Evolutionary conservation across 2,888 invertebrate species (phyloP).

Genomic region (Tiliacea aurago): DNA sequence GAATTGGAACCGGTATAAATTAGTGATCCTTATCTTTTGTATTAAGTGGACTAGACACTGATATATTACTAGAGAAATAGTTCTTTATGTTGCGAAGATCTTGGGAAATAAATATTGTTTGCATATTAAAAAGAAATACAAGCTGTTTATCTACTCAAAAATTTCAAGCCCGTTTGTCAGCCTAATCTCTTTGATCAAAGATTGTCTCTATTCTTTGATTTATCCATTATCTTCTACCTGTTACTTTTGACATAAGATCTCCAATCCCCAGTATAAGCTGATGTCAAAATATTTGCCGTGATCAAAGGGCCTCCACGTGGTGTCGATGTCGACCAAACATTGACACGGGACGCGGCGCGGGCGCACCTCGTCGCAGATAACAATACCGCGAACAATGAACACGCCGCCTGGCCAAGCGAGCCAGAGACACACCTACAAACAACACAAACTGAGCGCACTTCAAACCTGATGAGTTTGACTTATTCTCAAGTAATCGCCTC

Average conservation of each 20-base stretch:
- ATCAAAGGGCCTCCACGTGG: slow-evolving; percentile 79
- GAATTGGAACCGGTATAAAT: slow-evolving; percentile 63
- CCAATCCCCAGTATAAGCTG: slow-evolving; percentile 52
- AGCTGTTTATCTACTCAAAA: slow-evolving; percentile 17
- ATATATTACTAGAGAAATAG: slow-evolving; percentile 46
- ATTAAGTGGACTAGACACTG: slow-evolving; percentile 60
- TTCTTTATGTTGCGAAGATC: slow-evolving; percentile 44
- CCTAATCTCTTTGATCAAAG: slow-evolving; percentile 38
- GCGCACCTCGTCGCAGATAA: slow-evolving; percentile 82
- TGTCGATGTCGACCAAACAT: slow-evolving; percentile 77
- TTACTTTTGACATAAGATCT: slow-evolving; percentile 57
- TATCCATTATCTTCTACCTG: slow-evolving; percentile 45
- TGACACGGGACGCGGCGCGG: slow-evolving; percentile 73
- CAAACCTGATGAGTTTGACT: slow-evolving; percentile 48
- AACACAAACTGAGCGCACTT: slow-evolving; percentile 53
- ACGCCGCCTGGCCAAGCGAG: slow-evolving; percentile 70
- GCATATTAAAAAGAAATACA: slow-evolving; percentile 31
- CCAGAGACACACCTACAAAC: slow-evolving; percentile 60
- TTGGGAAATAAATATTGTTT: slow-evolving; percentile 48
- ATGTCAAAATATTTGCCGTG: slow-evolving; percentile 74
- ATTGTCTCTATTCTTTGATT: slow-evolving; percentile 44
- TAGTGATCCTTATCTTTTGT: slow-evolving; percentile 64
- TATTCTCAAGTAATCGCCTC: slow-evolving; percentile 58
- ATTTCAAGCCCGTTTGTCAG: slow-evolving; percentile 22
- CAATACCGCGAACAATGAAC: slow-evolving; percentile 81